These are phyloP conservation scores for Drosophila lutescens DNA, from an alignment of 2,888 invertebrate genomes.

Conservation along the genomic window DNA sequence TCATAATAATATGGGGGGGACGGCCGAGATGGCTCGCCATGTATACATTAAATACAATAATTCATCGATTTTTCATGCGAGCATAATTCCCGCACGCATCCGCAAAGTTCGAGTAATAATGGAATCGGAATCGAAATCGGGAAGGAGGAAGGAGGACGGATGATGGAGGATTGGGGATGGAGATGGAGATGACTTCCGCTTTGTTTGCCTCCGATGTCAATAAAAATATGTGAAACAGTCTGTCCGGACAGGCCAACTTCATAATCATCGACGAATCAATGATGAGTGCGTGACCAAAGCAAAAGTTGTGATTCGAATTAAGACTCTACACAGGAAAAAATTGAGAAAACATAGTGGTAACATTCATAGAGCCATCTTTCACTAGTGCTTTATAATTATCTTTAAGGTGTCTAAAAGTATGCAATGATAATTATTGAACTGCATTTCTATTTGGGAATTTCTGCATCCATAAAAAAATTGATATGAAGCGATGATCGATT, in stretches of 20 bases:
- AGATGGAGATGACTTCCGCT: conserved; percentile 57
- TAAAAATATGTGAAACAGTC: conserved; percentile 52
- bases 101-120: conserved; percentile 17
- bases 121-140: conserved; percentile 15
- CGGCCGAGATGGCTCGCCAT: conserved; percentile 44
- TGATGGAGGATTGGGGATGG: not conserved
- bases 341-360: too few species aligned
- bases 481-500: too few species aligned
- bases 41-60: conserved; percentile 69
- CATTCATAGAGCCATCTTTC: too few species aligned
- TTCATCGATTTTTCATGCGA: conserved; percentile 68
- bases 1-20: conserved; percentile 52
- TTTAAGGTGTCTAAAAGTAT: not conserved
- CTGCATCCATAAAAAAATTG: too few species aligned
- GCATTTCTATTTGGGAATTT: too few species aligned
- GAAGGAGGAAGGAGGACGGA: conserved; percentile 5
- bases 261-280: conserved; percentile 37
- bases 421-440: too few species aligned
- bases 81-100: conserved; percentile 25
- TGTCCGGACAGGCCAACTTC: conserved; percentile 18
- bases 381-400: too few species aligned
- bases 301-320: conserved; percentile 34
- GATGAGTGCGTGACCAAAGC: conserved; percentile 39
- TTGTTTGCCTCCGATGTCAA: conserved; percentile 69
- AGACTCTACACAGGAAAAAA: not conserved